Conservation (phyloP, 2,888 invertebrate genomes). For the Choreutis nemorana region DNA sequence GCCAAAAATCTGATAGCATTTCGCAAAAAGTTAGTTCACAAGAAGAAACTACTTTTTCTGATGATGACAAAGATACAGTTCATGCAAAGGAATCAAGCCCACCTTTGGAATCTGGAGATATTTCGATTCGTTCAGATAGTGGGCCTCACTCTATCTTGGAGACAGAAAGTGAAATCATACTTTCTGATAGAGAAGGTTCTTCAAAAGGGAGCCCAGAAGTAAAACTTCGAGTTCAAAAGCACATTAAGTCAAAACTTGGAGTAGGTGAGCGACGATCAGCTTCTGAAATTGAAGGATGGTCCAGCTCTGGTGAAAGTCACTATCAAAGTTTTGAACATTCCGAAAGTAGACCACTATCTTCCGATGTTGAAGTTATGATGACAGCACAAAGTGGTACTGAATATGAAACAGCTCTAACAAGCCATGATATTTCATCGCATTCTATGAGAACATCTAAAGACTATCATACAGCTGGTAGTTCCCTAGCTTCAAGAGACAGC, state of each 20-base stretch:
- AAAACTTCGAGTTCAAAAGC: slow-evolving; percentile 48
- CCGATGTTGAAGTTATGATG: slow-evolving; percentile 83
- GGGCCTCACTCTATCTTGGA: slow-evolving; percentile 61
- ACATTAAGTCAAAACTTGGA: slow-evolving; percentile 53
- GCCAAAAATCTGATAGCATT: slow-evolving; percentile 46
- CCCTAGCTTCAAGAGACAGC: slow-evolving; percentile 88
- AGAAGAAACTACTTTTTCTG: slow-evolving; percentile 58
- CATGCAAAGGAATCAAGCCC: slow-evolving; percentile 48
- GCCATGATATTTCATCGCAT: slow-evolving; percentile 76
- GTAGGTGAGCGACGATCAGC: slow-evolving; percentile 75
- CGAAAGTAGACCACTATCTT: slow-evolving; percentile 84
- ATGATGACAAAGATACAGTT: slow-evolving; percentile 60
- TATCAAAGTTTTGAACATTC: slow-evolving; percentile 88
- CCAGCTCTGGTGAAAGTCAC: slow-evolving; percentile 89
- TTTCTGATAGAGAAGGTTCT: slow-evolving; percentile 53
- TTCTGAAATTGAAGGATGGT: slow-evolving; percentile 81
- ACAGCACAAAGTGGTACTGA: slow-evolving; percentile 82
- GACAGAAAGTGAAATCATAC: slow-evolving; percentile 51
- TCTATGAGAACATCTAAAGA: slow-evolving; percentile 82
- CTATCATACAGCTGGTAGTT: slow-evolving; percentile 85
- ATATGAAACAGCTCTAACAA: slow-evolving; percentile 85
- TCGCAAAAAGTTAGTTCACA: slow-evolving; percentile 49
- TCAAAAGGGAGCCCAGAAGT: slow-evolving; percentile 55
- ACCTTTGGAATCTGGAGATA: slow-evolving; percentile 42
- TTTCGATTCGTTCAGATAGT: slow-evolving; percentile 54